Evolutionary conservation across 2,888 invertebrate species (phyloP), one percentile per base, ranked within the genome.

Genomic region (Melitaea athalia): DNA sequence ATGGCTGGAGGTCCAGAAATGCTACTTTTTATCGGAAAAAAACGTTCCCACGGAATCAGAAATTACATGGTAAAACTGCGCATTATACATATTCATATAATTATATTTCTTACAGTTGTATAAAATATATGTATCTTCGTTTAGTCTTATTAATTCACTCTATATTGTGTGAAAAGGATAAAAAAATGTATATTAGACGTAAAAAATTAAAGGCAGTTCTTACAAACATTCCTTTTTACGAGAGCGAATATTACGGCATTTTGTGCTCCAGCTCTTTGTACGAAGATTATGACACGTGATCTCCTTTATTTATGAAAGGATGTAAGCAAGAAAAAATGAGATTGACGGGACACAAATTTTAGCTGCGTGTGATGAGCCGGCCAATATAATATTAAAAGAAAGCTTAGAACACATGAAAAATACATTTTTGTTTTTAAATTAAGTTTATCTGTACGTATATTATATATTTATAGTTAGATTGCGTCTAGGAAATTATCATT

Each of bases 241-340:
- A 33, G 33, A 12, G 87, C 70, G 68, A 69, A 83, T 86, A 86
- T 88, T 86, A 89, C 85, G 81, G 87, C 85, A 88, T 84, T 89
- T 87, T 86, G 85, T 85, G 88, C 86, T 86, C 84, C 84, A 84
- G 84, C 78, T 84, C 88, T 86, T 89, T 89, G 87, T 89, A 84
- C 87, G 85, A 80, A 89, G 88, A 89, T 91, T 89, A 91, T 90
- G 91, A 85, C 83, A 87, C 87, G 89, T 85, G 85, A 88, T 85
- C 81, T 79, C 80, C 79, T 81, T 88, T 88, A 84, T 90, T 89
- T 88, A 87, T 87, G 85, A 84, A 84, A 81, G 77, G 81, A 78
- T 80, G 77, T 78, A 80, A 49, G 60, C 60, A 53, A 79, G 78
- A 74, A 74, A 49, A 38, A 79, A 78, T 80, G 82, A 68, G 63